Conservation (phyloP, 2,888 invertebrate species). For the Eupeodes latifasciatus region DNA sequence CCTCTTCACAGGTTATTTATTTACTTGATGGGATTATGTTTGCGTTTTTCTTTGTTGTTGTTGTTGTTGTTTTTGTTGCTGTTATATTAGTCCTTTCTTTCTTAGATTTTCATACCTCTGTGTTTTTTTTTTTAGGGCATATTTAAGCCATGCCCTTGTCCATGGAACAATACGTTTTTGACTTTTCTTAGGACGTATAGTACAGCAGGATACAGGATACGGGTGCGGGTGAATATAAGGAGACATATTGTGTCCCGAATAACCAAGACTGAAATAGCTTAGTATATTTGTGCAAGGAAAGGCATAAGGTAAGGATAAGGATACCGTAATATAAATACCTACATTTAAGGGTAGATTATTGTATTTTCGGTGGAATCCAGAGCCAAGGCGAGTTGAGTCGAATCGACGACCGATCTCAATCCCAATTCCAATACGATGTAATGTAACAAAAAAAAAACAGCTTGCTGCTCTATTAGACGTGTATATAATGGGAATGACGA, state of each 20-base stretch:
- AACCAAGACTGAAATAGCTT: constrained; percentile 53
- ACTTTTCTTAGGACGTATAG: constrained; percentile 41
- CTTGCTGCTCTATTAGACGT: constrained; percentile 75
- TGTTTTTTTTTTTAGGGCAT: constrained; percentile 10
- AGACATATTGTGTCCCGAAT: constrained; percentile 62
- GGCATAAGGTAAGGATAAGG: constrained; percentile 49
- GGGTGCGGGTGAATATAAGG: constrained; percentile 45
- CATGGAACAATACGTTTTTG: constrained; percentile 69
- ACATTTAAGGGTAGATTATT: constrained; percentile 70
- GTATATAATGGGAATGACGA: constrained; percentile 74
- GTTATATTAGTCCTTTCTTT: constrained; percentile 2
- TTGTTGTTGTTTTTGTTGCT: not conserved
- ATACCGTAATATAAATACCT: not conserved
- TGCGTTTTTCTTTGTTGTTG: constrained; percentile 17
- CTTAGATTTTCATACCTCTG: constrained; percentile 18
- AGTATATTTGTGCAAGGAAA: constrained; percentile 24
- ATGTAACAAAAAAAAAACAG: constrained; percentile 22
- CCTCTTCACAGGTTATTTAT: constrained; percentile 80
- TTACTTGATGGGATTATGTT: constrained; percentile 76
- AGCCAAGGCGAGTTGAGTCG: constrained; percentile 18
- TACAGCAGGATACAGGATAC: not conserved
- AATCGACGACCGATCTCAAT: not conserved
- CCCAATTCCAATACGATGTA: not conserved
- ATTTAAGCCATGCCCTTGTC: constrained; percentile 39
- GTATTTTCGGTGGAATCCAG: constrained; percentile 33